A percentile compares a stretch with the other conserved stretches of the same genome.
These are phyloP conservation scores for Lottia gigantea DNA, from an alignment of 2,888 invertebrate genomes.

Conservation along the genomic window DNA sequence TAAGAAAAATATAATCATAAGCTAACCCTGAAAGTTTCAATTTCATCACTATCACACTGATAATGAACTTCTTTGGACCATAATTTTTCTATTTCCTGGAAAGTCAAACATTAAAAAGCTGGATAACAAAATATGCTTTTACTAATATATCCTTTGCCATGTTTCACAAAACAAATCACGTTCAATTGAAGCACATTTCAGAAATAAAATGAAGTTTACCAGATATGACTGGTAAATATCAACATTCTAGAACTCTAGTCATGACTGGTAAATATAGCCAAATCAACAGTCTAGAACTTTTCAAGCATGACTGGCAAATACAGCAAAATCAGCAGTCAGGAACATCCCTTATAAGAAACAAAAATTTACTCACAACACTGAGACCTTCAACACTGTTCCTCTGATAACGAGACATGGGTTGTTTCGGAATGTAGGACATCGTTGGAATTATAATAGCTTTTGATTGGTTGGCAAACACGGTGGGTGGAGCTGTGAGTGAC, in stretches of 20 bases:
- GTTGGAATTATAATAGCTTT: slow-evolving; percentile 72
- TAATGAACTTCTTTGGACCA: slow-evolving; percentile 4
- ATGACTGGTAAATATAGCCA: too few relatives aligned
- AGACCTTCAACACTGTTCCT: slow-evolving; percentile 87
- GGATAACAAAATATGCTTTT: neutral
- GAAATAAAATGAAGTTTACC: too few relatives aligned
- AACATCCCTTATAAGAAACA: too few relatives aligned
- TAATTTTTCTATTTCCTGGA: slow-evolving; percentile 18
- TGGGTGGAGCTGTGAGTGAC: slow-evolving; percentile 56
- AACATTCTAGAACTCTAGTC: too few relatives aligned
- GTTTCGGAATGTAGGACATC: slow-evolving; percentile 70
- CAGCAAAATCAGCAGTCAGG: too few relatives aligned
- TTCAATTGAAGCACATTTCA: too few relatives aligned
- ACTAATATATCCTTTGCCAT: too few relatives aligned
- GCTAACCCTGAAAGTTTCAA: neutral
- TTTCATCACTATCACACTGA: neutral
- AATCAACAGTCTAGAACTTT: too few relatives aligned
- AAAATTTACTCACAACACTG: slow-evolving; percentile 75
- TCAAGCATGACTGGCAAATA: too few relatives aligned
- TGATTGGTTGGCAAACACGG: slow-evolving; percentile 49
- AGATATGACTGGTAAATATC: too few relatives aligned
- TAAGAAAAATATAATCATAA: neutral
- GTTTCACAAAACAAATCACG: too few relatives aligned
- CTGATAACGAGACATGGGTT: slow-evolving; percentile 74
- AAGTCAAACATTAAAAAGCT: slow-evolving; percentile 9